These are phyloP conservation scores for Antedon mediterranea DNA, from an alignment of 53 echinoderm and acorn worm genomes.

Conservation along the genomic window DNA sequence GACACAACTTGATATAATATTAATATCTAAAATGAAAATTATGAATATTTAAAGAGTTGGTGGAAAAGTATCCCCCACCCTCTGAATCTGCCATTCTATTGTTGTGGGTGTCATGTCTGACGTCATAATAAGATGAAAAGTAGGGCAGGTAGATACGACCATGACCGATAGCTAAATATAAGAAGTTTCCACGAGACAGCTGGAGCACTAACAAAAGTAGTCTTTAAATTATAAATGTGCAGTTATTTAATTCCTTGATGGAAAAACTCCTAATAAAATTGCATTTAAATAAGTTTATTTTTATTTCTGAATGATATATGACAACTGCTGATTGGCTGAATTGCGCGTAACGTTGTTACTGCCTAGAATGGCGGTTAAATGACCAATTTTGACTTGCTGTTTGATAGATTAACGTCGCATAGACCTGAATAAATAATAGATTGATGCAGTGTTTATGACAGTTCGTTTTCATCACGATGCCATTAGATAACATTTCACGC, in stretches of 20 bases:
- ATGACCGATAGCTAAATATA: not conserved
- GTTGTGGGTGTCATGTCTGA: not conserved
- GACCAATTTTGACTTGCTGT: not conserved
- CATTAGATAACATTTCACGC: constrained; percentile 1
- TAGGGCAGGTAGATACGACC: not conserved
- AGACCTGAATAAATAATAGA: constrained; percentile 1
- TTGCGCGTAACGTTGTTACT: not conserved
- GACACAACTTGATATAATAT: no score
- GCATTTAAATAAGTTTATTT: not conserved
- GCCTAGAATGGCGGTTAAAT: not conserved
- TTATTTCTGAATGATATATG: not conserved
- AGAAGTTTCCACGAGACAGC: no score
- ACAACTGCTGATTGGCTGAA: not conserved
- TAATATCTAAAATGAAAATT: no score
- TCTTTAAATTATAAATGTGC: not conserved
- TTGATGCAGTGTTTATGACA: not conserved
- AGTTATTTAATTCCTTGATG: not conserved
- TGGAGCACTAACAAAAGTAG: not conserved
- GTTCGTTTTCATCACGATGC: not conserved
- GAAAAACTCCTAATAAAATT: not conserved
- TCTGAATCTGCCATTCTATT: no score
- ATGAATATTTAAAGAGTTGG: no score
- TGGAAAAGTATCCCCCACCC: no score
- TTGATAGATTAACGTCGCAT: not conserved
- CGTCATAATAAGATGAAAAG: not conserved